Conservation (phyloP, 2,797 vertebrate genomes). For the Pteronotus mesoamericanus region DNA sequence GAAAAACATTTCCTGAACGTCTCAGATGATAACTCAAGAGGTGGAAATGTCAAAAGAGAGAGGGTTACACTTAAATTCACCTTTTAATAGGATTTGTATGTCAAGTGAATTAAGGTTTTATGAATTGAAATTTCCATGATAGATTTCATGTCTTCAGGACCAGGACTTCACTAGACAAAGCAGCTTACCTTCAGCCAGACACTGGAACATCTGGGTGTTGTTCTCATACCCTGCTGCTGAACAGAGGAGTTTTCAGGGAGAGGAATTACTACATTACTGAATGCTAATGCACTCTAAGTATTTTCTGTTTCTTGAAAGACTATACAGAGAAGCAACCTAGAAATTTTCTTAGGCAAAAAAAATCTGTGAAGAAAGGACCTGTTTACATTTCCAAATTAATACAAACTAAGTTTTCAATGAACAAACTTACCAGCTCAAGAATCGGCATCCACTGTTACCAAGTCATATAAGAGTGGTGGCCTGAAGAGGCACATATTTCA, state of each 20-base stretch:
- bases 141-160: background rate
- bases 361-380: background rate
- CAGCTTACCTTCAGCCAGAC: background rate
- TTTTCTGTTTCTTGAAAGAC: constrained; percentile 31
- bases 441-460: background rate
- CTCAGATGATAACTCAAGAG: background rate
- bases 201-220: background rate
- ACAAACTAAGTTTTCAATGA: constrained; percentile 9
- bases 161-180: background rate
- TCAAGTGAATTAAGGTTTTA: constrained; percentile 47
- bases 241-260: background rate
- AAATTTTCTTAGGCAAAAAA: background rate
- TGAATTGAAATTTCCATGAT: constrained; percentile 33
- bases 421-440: background rate
- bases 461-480: background rate
- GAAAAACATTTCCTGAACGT: constrained; percentile 2
- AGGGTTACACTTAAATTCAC: background rate
- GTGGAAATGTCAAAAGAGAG: constrained; percentile 1
- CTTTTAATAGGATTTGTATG: constrained; percentile 27
- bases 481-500: background rate
- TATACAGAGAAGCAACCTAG: background rate
- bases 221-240: background rate
- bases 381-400: constrained; percentile 33
- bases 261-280: background rate
- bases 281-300: background rate